Evolutionary conservation across 2,888 invertebrate genomes (phyloP), one percentile per base, ranked within the genome.

Genomic region (Cephus nigrinus): DNA sequence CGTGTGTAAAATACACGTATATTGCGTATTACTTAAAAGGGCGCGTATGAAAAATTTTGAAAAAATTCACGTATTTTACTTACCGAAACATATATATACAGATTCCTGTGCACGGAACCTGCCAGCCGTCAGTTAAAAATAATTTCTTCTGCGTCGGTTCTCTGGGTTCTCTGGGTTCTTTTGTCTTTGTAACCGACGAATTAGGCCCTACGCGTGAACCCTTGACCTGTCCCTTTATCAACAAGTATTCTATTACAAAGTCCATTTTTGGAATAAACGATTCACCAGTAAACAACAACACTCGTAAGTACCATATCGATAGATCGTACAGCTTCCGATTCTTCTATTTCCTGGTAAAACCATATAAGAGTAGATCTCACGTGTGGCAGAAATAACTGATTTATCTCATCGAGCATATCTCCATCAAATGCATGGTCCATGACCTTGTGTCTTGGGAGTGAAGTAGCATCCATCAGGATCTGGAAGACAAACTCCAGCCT

Each of bases 401-500:
- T 97, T 87, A 97, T 97, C 91, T 97, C 97, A 90, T 97, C 97
- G 87, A 97, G 92, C 97, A 97, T 97, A 88, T 97, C 96, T 82
- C 96, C 97, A 91, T 97, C 97, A 92, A 97, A 97, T 73, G 97
- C 96, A 89, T 97, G 96, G 91, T 97, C 97, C 96, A 97, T 97
- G 81, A 97, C 95, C 87, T 97, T 96, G 91, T 96, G 96, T 40
- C 97, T 92, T 0, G 96, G 95, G 75, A 97, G 92, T 30, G 95
- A 95, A 0, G 97, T 97, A 76, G 96, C 96, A 87, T 97, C 97
- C 90, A 97, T 96, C 83, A 97, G 93, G 75, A 97, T 94, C 90
- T 97, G 97, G 92, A 97, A 97, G 79, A 97, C 95, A 92, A 97
- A 97, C 93, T 97, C 97, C 93, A 97, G 92, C 81, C 97, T 94